These are phyloP conservation scores for Lordiphosa andalusiaca DNA, from an alignment of 2,888 invertebrate species.

Conservation along the genomic window DNA sequence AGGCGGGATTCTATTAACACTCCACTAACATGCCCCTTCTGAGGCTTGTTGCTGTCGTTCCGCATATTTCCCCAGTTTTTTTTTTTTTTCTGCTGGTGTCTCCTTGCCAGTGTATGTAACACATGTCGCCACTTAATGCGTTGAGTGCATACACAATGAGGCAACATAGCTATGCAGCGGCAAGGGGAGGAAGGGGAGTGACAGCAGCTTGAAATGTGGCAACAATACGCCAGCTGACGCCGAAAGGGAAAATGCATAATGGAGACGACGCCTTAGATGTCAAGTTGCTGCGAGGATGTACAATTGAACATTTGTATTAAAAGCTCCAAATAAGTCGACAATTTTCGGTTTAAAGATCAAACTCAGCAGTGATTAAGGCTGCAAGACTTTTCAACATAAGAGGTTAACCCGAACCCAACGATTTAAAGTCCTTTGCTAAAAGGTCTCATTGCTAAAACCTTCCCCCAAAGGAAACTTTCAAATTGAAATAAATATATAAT, in stretches of 20 bases:
- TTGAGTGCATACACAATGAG: conserved; percentile 70
- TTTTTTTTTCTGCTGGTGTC: conserved; percentile 15
- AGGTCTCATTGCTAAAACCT: too few species aligned
- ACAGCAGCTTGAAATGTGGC: conserved; percentile 19
- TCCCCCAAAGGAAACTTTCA: too few species aligned
- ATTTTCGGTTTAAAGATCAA: too few species aligned
- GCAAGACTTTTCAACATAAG: too few species aligned
- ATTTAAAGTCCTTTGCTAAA: too few species aligned
- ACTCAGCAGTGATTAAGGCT: too few species aligned
- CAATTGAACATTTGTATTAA: not conserved
- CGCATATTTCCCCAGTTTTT: conserved; percentile 7
- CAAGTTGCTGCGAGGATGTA: conserved; percentile 15
- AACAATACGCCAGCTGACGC: conserved; percentile 36
- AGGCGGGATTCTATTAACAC: conserved; percentile 57
- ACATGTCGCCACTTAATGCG: conserved; percentile 73
- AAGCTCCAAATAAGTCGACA: not conserved
- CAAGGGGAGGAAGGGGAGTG: not conserved
- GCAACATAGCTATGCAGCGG: conserved; percentile 21
- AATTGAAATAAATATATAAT: too few species aligned
- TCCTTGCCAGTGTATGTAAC: conserved; percentile 38
- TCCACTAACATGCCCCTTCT: conserved; percentile 28
- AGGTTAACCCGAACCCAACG: too few species aligned
- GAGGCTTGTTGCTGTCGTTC: conserved; percentile 1
- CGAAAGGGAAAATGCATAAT: conserved; percentile 29
- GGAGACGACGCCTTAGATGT: conserved; percentile 28